Conservation (phyloP, 2,113 vertebrate species). For the Smithornis capensis region DNA sequence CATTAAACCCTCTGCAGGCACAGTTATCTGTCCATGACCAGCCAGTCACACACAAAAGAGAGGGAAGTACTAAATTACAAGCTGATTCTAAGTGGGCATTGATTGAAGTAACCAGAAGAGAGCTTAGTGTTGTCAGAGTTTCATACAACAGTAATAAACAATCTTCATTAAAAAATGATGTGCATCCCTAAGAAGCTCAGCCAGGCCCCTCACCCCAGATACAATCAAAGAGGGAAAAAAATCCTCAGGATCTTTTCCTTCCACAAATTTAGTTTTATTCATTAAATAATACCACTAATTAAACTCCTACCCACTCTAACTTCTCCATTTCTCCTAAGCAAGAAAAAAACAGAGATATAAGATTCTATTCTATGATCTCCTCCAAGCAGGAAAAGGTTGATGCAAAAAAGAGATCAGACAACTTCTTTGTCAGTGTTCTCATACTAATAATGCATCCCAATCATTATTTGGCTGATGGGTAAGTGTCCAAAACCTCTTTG, state of each 20-base stretch:
- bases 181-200: not conserved
- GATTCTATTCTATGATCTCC: not conserved
- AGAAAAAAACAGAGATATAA: not conserved
- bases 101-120: constrained; percentile 49
- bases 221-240: not conserved
- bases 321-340: not conserved
- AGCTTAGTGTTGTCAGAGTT: not conserved
- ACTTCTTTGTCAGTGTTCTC: not conserved
- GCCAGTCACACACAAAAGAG: not conserved
- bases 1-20: constrained; percentile 20
- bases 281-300: not conserved
- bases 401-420: not conserved
- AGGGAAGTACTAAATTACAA: constrained; percentile 45
- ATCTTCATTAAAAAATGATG: constrained; percentile 36
- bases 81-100: constrained; percentile 42
- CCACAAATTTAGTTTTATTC: not conserved
- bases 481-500: not conserved
- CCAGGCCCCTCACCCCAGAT: not conserved
- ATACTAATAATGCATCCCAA: not conserved
- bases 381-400: not conserved
- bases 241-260: not conserved
- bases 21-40: not conserved
- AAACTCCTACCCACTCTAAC: not conserved
- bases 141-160: constrained; percentile 21
- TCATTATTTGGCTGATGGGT: not conserved